Percentiles rank a stretch among this genome's conserved stretches.
phyloP scores from a whole-genome alignment of 2,113 vertebrate genomes.

The Cynocephalus volans region DNA sequence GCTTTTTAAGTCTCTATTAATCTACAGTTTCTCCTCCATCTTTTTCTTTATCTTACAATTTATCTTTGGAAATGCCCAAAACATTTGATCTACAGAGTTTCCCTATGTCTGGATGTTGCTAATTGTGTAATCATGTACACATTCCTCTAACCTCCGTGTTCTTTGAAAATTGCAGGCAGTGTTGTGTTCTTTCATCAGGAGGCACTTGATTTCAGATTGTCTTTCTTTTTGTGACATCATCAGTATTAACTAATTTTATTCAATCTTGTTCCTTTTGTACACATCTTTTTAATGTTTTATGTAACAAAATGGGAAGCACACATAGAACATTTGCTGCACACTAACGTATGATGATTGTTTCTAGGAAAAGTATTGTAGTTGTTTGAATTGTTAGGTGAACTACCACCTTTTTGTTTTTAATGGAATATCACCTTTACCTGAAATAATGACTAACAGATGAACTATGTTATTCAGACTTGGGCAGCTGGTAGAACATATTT shows the following conservation, averaged over 20 bases:
- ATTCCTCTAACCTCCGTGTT: neutral
- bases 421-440: neutral
- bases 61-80: neutral
- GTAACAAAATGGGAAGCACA: neutral
- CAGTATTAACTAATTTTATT: neutral
- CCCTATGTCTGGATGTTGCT: neutral
- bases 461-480: neutral
- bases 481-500: neutral
- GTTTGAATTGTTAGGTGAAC: neutral
- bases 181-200: neutral
- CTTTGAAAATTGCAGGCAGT: neutral
- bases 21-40: neutral
- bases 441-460: constrained; percentile 27
- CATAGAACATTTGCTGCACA: neutral
- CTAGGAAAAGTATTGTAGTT: neutral
- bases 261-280: neutral
- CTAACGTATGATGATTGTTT: neutral
- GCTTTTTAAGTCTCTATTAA: neutral
- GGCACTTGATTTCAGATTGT: too few relatives aligned
- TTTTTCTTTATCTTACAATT: neutral
- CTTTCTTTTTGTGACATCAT: neutral
- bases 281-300: neutral
- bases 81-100: neutral
- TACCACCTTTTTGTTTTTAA: neutral
- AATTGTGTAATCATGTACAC: neutral